These are phyloP conservation scores for Coelogynopora nodosa DNA, from an alignment of 2,888 invertebrate genomes.

Conservation along the genomic window DNA sequence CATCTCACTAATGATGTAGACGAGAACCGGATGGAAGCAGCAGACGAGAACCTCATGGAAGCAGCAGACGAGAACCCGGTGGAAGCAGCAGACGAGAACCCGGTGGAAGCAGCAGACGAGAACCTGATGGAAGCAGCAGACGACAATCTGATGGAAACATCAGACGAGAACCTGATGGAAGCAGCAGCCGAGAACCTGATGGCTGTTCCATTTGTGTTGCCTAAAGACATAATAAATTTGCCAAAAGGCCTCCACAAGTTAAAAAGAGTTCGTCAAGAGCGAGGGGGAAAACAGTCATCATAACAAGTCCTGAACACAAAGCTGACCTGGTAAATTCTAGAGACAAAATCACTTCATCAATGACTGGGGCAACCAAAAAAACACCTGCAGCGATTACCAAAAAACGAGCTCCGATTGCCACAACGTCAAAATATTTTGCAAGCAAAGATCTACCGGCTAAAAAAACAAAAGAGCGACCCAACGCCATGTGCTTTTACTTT, in stretches of 20 bases:
- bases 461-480: neutral
- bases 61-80: neutral
- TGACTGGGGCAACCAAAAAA: neutral
- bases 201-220: neutral
- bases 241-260: neutral
- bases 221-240: neutral
- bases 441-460: neutral
- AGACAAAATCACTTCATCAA: neutral
- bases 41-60: neutral
- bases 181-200: neutral
- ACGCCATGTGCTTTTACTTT: neutral
- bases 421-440: neutral
- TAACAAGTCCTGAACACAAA: neutral
- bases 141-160: neutral
- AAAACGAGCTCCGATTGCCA: neutral
- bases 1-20: neutral
- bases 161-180: neutral
- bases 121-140: neutral
- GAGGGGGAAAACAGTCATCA: neutral
- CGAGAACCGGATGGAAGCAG: neutral
- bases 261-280: neutral
- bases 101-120: neutral
- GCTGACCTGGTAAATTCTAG: neutral
- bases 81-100: neutral
- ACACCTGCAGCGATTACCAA: neutral